Percentiles rank a stretch among this genome's conserved stretches.
Evolutionary conservation across 2,113 vertebrate species (phyloP).

Genomic region (Pungitius pungitius): DNA sequence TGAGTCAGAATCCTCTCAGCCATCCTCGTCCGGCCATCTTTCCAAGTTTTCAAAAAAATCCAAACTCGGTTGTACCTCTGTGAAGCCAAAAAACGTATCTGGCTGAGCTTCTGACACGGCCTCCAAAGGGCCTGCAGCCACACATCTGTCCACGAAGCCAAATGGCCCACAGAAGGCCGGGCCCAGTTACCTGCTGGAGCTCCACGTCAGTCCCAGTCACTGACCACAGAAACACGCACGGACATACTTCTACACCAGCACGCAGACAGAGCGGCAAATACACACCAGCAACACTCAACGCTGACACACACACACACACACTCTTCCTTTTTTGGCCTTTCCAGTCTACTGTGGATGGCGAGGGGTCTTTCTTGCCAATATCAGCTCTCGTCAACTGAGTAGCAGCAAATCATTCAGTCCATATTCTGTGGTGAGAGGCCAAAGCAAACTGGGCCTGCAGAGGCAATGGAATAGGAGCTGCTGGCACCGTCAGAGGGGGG

Average conservation of each 20-base stretch:
- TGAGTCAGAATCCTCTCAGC: constrained; percentile 14
- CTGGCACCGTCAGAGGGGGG: constrained; percentile 15
- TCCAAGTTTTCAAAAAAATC: constrained; percentile 12
- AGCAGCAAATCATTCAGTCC: constrained; percentile 65
- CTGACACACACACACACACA: constrained; percentile 20
- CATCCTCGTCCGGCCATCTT: background rate
- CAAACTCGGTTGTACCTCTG: constrained; percentile 43
- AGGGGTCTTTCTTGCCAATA: constrained; percentile 63
- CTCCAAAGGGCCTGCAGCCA: constrained; percentile 54
- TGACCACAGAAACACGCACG: constrained; percentile 62
- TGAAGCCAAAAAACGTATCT: constrained; percentile 44
- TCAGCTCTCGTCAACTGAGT: constrained; percentile 66
- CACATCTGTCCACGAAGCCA: constrained; percentile 68
- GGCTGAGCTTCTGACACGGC: constrained; percentile 63
- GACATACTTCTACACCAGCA: constrained; percentile 49
- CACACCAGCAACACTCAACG: constrained; percentile 35
- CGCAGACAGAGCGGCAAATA: constrained; percentile 41
- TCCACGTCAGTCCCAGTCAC: constrained; percentile 52
- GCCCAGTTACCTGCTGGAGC: constrained; percentile 68
- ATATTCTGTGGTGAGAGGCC: constrained; percentile 64
- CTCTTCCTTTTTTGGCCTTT: constrained; percentile 22
- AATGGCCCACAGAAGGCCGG: constrained; percentile 57
- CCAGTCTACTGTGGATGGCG: constrained; percentile 54
- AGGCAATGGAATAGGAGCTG: constrained; percentile 40
- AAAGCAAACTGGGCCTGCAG: constrained; percentile 51